Base-by-base conservation (phyloP, 2,797 vertebrate genomes). In the Mus minutoides region DNA sequence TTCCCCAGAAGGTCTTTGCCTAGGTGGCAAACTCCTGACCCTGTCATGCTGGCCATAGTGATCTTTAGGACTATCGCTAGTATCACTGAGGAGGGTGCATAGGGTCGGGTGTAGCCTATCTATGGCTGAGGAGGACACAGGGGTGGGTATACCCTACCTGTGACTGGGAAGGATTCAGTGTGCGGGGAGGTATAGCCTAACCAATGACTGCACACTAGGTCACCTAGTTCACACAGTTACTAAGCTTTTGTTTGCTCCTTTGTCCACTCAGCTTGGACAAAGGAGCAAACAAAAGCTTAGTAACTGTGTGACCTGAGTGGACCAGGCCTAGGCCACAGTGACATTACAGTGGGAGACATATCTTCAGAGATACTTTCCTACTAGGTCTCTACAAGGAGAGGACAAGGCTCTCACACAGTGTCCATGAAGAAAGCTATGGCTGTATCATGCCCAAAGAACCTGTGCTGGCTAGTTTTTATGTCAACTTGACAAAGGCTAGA, bases 291-390 rank as follows among this genome's bases (percentile, higher is more conserved):
- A n/a, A n/a, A n/a, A n/a, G n/a, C n/a, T n/a, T n/a, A n/a, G n/a
- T n/a, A n/a, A n/a, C n/a, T n/a, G n/a, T n/a, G n/a, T n/a, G n/a
- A 34, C 11, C 16, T 29, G 62, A 46, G 6, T 12, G 19, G 46
- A 24, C 54, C 10, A 40, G 29, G 19, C 37, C 31, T n/a, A 31
- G 76, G 14, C 49, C 19, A 17, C 0, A 6, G 1, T 0, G 0
- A 24, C 3, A 0, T 37, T n/a, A 6, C 1, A 6, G 60, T 54
- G 58, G 67, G 46, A 43, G 13, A 22, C 21, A 24, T 1, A 0
- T 54, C 54, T 56, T 82, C 58, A 16, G 17, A 78, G 62, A 31
- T 1, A 1, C 40, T 77, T 0, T 46, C n/a, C 69, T 49, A 0
- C 6, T 19, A n/a, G 10, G 60, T 40, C 6, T 21, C 1, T 1